Evolutionary conservation across 2,888 invertebrate species (phyloP), one percentile per base, ranked within the genome.

Genomic region (Cephalotes varians): DNA sequence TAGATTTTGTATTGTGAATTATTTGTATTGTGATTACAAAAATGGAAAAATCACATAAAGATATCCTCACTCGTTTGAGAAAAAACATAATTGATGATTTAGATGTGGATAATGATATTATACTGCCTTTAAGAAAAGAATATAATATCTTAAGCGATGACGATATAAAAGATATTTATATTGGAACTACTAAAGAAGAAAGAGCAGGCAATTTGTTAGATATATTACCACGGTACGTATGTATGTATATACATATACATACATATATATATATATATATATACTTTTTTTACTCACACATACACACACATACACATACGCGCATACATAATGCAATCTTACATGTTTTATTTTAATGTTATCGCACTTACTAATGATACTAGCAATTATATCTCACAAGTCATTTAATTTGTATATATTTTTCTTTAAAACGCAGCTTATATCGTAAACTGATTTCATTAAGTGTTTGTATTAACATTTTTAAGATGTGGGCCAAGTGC

Each of bases 401-500:
- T 34, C 9, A 73, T 44, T 44, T n/a, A 51, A 12, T n/a, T 44
- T 71, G 28, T 21, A n/a, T n/a, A n/a, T n/a, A 40, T 21, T 54
- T 9, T 31, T 65, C 56, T 56, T 67, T 77, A 77, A 64, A 12
- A 25, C 34, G 10, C 25, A 60, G 18, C 12, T 54, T 77, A 18
- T 15, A 31, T 1, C 15, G 34, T 21, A 56, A 44, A 54, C 15
- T 37, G 34, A 67, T 51, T 15, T 67, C 44, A 72, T 71, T 51
- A 40, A 10, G 34, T 56, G 31, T 82, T 49, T 62, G 58, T 79
- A 28, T 73, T 77, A 77, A 77, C 77, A 60, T 83, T 76, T 88
- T 88, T 79, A 76, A 94, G 93, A 37, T 90, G 93, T 25, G 93
- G 93, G 5, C 86, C 91, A 34, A 54, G 90, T n/a, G 95, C 96